These are phyloP conservation scores for Siniperca chuatsi DNA, from an alignment of 2,113 vertebrate species.

Conservation along the genomic window DNA sequence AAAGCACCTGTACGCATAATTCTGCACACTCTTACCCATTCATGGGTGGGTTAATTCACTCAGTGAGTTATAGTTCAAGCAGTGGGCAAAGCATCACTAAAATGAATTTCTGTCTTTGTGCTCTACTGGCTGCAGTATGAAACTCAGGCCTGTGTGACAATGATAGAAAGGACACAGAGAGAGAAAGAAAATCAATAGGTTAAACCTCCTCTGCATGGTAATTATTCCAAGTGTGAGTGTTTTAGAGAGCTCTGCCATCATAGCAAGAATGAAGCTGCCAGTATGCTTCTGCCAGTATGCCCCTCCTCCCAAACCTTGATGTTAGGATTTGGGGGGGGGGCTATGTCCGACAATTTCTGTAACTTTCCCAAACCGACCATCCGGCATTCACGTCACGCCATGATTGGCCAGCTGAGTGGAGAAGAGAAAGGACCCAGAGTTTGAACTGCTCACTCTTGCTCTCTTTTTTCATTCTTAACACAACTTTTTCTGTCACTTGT, in stretches of 20 bases:
- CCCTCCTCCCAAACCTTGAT: no score
- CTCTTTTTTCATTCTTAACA: background rate
- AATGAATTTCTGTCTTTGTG: constrained; percentile 27
- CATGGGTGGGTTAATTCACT: background rate
- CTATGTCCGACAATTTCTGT: background rate
- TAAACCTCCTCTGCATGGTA: constrained; percentile 19
- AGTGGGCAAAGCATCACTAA: background rate
- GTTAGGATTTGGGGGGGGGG: background rate
- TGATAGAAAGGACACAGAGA: background rate
- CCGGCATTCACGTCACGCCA: background rate
- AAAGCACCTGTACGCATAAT: constrained; percentile 13
- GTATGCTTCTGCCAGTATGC: no score
- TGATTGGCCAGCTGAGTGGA: background rate
- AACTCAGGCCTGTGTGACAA: constrained; percentile 3
- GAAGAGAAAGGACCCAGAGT: background rate
- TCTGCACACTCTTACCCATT: constrained; percentile 4
- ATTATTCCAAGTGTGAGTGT: constrained; percentile 26
- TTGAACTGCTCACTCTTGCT: background rate
- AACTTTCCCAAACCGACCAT: background rate
- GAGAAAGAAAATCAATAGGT: constrained; percentile 22
- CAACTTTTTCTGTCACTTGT: background rate
- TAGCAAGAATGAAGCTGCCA: background rate
- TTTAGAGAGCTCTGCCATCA: background rate
- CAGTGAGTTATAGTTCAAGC: constrained; percentile 31
- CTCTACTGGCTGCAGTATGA: constrained; percentile 9